phyloP scores from a whole-genome alignment of 2,113 vertebrate species.

The Percopsis transmontana region DNA sequence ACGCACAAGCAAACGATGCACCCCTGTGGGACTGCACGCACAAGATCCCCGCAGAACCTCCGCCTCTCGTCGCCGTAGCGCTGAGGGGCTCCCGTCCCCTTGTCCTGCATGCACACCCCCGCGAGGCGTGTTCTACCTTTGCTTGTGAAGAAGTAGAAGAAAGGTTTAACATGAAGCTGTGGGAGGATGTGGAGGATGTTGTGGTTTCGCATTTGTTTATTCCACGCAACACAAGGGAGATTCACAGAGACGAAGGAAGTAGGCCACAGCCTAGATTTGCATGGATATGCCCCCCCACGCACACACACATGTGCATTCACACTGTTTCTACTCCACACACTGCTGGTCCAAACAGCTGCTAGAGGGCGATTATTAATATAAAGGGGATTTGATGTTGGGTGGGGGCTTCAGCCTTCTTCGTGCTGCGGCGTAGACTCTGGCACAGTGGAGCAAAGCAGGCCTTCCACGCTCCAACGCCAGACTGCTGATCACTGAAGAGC shows the following conservation, averaged over 20 bases:
- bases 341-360: background rate
- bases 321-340: no score
- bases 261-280: conserved; percentile 28
- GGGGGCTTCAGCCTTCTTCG: background rate
- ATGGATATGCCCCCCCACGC: conserved; percentile 8
- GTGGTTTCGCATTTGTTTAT: background rate
- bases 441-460: background rate
- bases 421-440: background rate
- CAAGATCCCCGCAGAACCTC: background rate
- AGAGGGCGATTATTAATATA: conserved; percentile 5
- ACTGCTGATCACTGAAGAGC: no score
- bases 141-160: conserved; percentile 8
- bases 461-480: background rate
- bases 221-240: conserved; percentile 6
- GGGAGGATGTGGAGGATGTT: background rate
- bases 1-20: conserved; percentile 14
- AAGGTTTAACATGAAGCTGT: no score
- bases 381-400: conserved; percentile 9
- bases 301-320: no score
- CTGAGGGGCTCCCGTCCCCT: background rate
- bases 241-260: conserved; percentile 15
- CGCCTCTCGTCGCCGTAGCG: background rate
- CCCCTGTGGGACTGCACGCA: conserved; percentile 20
- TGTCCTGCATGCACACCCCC: conserved; percentile 1
- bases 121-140: conserved; percentile 14